Conservation (phyloP, 2,113 vertebrate genomes). For the Boleophthalmus pectinirostris region DNA sequence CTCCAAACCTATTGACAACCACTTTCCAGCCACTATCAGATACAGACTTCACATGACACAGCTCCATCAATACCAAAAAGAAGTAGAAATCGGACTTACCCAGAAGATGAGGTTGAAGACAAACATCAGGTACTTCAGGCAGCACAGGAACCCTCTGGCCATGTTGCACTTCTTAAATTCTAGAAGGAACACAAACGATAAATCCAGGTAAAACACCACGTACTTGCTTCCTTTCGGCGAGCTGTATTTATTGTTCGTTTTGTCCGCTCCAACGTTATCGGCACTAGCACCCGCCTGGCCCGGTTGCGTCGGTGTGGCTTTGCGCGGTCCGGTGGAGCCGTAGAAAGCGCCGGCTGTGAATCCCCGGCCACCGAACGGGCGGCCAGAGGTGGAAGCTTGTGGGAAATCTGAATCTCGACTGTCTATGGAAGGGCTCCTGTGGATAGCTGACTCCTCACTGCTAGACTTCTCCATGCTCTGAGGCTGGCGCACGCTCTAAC, state of each 20-base stretch:
- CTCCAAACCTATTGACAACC: not conserved
- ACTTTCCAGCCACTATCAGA: not conserved
- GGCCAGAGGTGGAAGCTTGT: conserved; percentile 90
- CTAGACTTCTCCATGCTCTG: conserved; percentile 99
- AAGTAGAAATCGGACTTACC: conserved; percentile 81
- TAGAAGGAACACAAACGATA: conserved; percentile 99
- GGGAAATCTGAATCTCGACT: conserved; percentile 94
- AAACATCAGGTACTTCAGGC: conserved; percentile 99
- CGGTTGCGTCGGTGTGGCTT: conserved; percentile 63
- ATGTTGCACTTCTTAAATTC: conserved; percentile 99
- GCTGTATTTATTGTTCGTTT: conserved; percentile 84
- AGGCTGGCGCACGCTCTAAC: conserved; percentile 76
- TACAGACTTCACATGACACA: not conserved
- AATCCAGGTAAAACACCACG: conserved; percentile 99
- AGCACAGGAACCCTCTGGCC: conserved; percentile 98
- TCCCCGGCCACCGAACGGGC: conserved; percentile 87
- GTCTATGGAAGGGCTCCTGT: conserved; percentile 96
- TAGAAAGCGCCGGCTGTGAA: conserved; percentile 98
- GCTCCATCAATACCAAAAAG: not conserved
- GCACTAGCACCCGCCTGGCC: conserved; percentile 62
- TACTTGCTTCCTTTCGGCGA: conserved; percentile 96
- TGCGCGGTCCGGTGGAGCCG: conserved; percentile 87
- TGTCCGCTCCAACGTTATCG: conserved; percentile 61
- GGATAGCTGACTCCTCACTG: conserved; percentile 98
- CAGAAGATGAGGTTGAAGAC: conserved; percentile 99